Base-by-base conservation (phyloP, 2,888 invertebrate species). In the Heliconius charithonia region DNA sequence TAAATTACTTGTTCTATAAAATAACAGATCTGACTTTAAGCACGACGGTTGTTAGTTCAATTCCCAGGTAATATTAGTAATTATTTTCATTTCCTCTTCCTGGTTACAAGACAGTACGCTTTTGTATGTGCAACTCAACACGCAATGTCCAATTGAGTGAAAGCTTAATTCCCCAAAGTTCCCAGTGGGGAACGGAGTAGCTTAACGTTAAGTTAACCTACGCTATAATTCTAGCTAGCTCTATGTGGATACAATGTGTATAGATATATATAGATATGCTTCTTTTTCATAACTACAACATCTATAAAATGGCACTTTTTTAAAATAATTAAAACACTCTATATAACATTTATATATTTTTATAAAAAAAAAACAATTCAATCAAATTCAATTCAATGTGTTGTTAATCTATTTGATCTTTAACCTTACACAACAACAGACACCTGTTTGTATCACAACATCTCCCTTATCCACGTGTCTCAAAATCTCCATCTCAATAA, bases 401-500 rank as follows among this genome's bases (percentile, higher is more conserved):
- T 16, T 32, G 12, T 32, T 72, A 56, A 37, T 56, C 3, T 25
- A 13, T 25, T n/a, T 59, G 72, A 72, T 22, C 32, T 72, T 37
- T 72, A 72, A 59, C 74, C 63, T 65, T 12, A 73, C 19, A 41
- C 6, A 69, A 16, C 9, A 62, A 62, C 27, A 12, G 41, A 51
- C 41, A 74, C 59, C 74, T 74, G 74, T 74, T 41, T 12, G 27
- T 45, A 72, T 72, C 72, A 71, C 27, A 59, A 13, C 62, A 65
- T 74, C 74, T 74, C 74, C 74, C 63, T 74, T 63, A 45, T 65
- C 65, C 77, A 74, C 62, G 74, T 75, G 75, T 62, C 74, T 71
- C 45, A 29, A 69, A 67, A 79, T 82, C 78, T 79, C 82, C 80
- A 80, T 80, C 77, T 83, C 79, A 81, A 82, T 82, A 77, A 81